phyloP scores from a whole-genome alignment of 1,140 invertebrate species.

The Drosophila rufa region DNA sequence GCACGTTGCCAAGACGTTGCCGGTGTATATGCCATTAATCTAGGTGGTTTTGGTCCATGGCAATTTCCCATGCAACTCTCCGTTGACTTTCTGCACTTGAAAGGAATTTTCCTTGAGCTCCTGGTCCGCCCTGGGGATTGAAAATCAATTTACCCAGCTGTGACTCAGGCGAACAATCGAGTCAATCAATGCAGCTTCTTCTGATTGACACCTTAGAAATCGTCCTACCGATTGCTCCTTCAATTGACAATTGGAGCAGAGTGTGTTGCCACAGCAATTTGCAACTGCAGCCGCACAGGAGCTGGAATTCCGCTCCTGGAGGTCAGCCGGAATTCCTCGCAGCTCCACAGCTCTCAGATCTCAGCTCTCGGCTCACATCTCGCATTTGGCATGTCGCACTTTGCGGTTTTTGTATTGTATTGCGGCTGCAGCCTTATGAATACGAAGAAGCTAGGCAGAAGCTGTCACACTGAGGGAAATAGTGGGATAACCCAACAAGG shows the following conservation, averaged over 20 bases:
- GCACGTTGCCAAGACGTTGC: slow-evolving; percentile 32
- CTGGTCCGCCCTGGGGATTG: not conserved
- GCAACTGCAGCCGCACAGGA: slow-evolving; percentile 45
- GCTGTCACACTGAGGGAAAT: slow-evolving; percentile 3
- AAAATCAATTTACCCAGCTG: slow-evolving; percentile 40
- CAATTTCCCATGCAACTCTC: not conserved
- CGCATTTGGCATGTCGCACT: slow-evolving; percentile 23
- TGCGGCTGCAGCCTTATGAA: slow-evolving; percentile 31
- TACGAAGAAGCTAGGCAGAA: slow-evolving; percentile 16
- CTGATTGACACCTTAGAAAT: slow-evolving; percentile 48
- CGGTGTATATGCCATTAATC: slow-evolving; percentile 12
- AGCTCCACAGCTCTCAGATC: too few species aligned
- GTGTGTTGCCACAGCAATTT: slow-evolving; percentile 57
- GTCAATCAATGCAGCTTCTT: slow-evolving; percentile 56
- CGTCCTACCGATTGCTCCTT: not conserved
- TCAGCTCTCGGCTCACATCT: not conserved
- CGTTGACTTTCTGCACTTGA: not conserved
- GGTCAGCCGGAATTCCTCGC: slow-evolving; percentile 23
- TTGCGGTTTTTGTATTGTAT: slow-evolving; percentile 31
- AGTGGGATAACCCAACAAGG: too few species aligned
- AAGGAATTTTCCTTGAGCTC: slow-evolving; percentile 16
- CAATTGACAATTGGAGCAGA: slow-evolving; percentile 27
- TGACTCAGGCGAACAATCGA: slow-evolving; percentile 39
- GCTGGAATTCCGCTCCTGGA: not conserved
- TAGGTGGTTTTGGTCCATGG: not conserved